Evolutionary conservation across 2,797 vertebrate genomes (phyloP).

Genomic region (Rallus crepitans): DNA sequence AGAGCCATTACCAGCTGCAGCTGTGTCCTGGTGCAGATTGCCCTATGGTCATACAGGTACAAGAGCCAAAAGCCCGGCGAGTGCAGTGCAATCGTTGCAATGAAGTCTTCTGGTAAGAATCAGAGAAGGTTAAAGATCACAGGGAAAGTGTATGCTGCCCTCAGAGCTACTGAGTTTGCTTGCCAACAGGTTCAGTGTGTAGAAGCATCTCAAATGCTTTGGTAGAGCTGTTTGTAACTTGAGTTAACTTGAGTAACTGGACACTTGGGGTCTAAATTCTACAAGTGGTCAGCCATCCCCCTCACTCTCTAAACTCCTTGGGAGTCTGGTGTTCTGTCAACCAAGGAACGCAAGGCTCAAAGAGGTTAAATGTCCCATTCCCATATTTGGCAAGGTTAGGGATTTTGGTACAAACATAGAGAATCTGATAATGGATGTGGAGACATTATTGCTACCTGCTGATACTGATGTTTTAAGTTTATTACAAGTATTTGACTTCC

Average conservation of each 20-base stretch:
- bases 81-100: conserved; percentile 97
- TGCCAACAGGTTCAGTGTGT: conserved; percentile 8
- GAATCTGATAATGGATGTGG: not conserved
- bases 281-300: not conserved
- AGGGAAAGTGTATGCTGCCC: not conserved
- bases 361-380: not conserved
- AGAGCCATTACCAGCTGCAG: conserved; percentile 99
- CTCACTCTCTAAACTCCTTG: not conserved
- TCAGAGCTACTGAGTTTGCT: conserved; percentile 2
- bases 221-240: conserved; percentile 48
- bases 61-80: conserved; percentile 94
- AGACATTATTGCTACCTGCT: not conserved
- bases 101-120: conserved; percentile 96
- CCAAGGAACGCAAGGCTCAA: not conserved
- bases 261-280: conserved; percentile 19
- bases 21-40: conserved; percentile 98
- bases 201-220: conserved; percentile 19
- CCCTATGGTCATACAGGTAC: conserved; percentile 98
- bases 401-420: not conserved
- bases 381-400: not conserved
- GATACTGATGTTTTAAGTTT: not conserved
- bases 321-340: not conserved
- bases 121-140: conserved; percentile 13
- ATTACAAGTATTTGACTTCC: not conserved
- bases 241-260: conserved; percentile 29